phyloP scores from a whole-genome alignment of 2,888 invertebrate genomes.

The Hypercompe scribonia region DNA sequence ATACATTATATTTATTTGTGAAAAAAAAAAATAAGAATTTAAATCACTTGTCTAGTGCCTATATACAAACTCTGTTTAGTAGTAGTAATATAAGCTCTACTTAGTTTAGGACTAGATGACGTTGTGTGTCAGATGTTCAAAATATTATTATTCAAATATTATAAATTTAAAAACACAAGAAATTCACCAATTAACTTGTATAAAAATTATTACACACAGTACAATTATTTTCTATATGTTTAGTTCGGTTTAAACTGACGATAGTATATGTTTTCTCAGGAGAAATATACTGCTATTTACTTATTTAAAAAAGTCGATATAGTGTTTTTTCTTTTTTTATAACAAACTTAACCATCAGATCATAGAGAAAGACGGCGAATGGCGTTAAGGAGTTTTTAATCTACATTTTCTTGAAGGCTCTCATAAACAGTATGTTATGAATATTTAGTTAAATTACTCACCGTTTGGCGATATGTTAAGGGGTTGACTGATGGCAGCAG shows the following conservation, averaged over 20 bases:
- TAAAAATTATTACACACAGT: not conserved
- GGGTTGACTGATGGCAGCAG: slow-evolving; percentile 79
- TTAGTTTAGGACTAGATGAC: too few relatives aligned
- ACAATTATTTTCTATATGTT: too few relatives aligned
- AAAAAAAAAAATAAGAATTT: too few relatives aligned
- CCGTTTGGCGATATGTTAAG: slow-evolving; percentile 88
- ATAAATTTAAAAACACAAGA: not conserved
- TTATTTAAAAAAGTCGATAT: not conserved
- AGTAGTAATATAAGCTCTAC: too few relatives aligned
- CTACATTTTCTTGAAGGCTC: not conserved
- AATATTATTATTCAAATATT: too few relatives aligned
- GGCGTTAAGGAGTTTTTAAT: not conserved
- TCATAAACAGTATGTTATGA: not conserved
- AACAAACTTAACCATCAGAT: not conserved
- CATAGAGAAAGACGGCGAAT: not conserved
- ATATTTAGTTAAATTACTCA: slow-evolving; percentile 51
- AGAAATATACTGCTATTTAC: not conserved
- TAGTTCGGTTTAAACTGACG: too few relatives aligned
- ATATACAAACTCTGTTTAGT: too few relatives aligned
- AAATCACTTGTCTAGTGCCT: too few relatives aligned
- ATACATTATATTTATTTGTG: too few relatives aligned
- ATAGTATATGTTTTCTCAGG: too few relatives aligned
- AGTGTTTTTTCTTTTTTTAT: not conserved
- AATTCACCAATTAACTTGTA: not conserved
- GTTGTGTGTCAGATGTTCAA: too few relatives aligned